Percentiles rank a stretch among this genome's conserved stretches.
Evolutionary conservation across 2,113 vertebrate species (phyloP).

Genomic region (Periophthalmodon schlosseri): DNA sequence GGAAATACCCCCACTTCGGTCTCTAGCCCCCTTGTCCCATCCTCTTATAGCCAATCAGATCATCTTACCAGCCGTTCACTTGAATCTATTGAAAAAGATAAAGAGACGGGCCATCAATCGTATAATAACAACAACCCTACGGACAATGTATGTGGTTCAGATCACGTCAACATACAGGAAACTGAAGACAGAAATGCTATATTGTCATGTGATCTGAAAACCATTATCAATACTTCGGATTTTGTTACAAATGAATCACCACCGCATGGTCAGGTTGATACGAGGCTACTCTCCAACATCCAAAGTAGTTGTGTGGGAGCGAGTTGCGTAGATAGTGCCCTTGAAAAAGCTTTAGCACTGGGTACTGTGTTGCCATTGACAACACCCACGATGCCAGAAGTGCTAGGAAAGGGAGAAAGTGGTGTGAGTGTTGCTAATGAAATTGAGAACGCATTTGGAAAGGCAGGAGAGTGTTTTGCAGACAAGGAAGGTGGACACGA

Average conservation of each 20-base stretch:
- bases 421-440: conserved; percentile 45
- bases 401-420: conserved; percentile 72
- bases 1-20: conserved; percentile 24
- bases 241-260: conserved; percentile 44
- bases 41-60: conserved; percentile 48
- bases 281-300: conserved; percentile 46
- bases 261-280: conserved; percentile 39
- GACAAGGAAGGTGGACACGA: conserved; percentile 38
- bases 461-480: conserved; percentile 43
- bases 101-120: conserved; percentile 45
- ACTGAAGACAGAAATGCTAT: conserved; percentile 48
- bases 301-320: conserved; percentile 65
- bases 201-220: conserved; percentile 51
- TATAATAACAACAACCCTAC: conserved; percentile 26
- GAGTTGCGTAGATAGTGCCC: conserved; percentile 58
- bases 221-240: conserved; percentile 50
- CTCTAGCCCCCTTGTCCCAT: conserved; percentile 45
- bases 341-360: conserved; percentile 67
- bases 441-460: conserved; percentile 41
- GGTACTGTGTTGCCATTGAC: conserved; percentile 74
- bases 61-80: conserved; percentile 65
- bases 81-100: conserved; percentile 34
- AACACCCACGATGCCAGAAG: conserved; percentile 79
- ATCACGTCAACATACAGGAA: conserved; percentile 34
- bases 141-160: conserved; percentile 36